Base-by-base conservation (phyloP, 2,113 vertebrate species). In the Misgurnus anguillicaudatus region DNA sequence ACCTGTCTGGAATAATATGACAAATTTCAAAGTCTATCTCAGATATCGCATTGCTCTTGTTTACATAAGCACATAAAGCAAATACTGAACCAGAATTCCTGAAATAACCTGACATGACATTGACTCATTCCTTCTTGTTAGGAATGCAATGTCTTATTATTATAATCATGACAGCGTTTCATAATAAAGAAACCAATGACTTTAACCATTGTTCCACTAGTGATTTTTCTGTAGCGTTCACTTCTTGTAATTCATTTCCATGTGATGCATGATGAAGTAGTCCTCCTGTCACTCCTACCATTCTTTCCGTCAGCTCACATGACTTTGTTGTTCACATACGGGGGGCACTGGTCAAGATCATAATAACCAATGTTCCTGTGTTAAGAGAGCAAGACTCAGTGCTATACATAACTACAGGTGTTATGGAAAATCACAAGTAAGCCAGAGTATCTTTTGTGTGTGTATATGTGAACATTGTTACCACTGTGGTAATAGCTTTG, bases 401-500 rank as follows among this genome's bases (percentile, higher is more conserved):
- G 41, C 55, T 77, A 61, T 80, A 72, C 70, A 86, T 85, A 85
- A 65, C 64, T 80, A 63, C 67, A 86, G 85, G 89, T 90, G 77
- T 85, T 61, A 84, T 83, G 87, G 89, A 91, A 91, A 90, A 7
- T 87, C 66, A 58, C 65, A 9, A 70, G 83, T 78, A 78, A 36
- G 31, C 13, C 1, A 41, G 9, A 8, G 5, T 45, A 51, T 36
- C n/a, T 45, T 57, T 4, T 66, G 4, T 67, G 48, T 45, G 53
- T 39, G 41, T 9, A 61, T 65, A 64, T 79, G 65, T 79, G 45
- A 55, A 13, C 31, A 21, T 62, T 68, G 39, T 21, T 68, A 41
- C 21, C 51, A 48, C 19, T 72, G 6, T 24, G 21, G 13, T 51
- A 39, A 66, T 31, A 67, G 36, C 55, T 73, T 60, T 60, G 61